A percentile compares a stretch with the other conserved stretches of the same genome.
These are phyloP conservation scores for Dicaeum eximium DNA, from an alignment of 2,113 vertebrate species.

Conservation along the genomic window DNA sequence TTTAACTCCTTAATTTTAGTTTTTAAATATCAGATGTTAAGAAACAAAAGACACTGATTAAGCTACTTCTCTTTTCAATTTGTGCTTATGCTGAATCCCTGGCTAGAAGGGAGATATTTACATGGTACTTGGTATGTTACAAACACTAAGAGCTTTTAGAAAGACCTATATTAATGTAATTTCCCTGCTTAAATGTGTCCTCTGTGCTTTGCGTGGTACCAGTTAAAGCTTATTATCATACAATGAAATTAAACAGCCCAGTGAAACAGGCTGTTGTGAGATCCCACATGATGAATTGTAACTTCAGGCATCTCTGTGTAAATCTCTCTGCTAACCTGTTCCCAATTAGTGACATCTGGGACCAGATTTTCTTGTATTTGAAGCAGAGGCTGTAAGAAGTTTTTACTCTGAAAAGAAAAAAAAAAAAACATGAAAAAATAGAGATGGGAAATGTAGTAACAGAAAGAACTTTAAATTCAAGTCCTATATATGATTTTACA, in stretches of 20 bases:
- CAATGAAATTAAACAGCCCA: not conserved
- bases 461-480: not conserved
- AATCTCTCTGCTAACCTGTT: conserved; percentile 53
- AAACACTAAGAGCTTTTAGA: not conserved
- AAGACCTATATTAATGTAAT: not conserved
- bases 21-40: not conserved
- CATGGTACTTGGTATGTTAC: not conserved
- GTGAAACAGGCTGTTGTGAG: not conserved
- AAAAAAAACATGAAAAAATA: not conserved
- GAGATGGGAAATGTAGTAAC: conserved; percentile 12
- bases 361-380: conserved; percentile 45
- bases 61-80: not conserved
- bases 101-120: not conserved
- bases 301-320: conserved; percentile 23
- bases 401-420: not conserved
- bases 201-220: not conserved
- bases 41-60: not conserved
- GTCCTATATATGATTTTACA: not conserved
- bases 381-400: not conserved
- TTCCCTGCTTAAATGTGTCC: not conserved
- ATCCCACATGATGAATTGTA: conserved; percentile 18
- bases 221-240: not conserved
- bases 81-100: not conserved
- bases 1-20: not conserved
- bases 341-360: conserved; percentile 65